Percentiles rank a stretch among this genome's conserved stretches.
These are phyloP conservation scores for Gorsachius magnificus DNA, from an alignment of 2,797 vertebrate species.

Conservation along the genomic window DNA sequence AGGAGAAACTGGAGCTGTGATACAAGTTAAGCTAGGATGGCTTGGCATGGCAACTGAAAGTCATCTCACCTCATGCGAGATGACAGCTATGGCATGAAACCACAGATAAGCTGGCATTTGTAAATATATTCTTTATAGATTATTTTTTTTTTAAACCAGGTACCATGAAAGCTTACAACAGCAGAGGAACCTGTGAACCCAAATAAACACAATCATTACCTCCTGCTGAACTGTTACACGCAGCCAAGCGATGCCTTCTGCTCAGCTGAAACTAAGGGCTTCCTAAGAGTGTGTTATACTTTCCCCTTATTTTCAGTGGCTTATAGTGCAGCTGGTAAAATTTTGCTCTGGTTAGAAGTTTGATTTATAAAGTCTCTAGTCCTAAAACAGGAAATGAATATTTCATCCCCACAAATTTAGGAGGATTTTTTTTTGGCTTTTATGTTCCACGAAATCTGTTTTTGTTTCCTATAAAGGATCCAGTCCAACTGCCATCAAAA, in stretches of 20 bases:
- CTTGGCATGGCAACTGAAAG: conserved; percentile 45
- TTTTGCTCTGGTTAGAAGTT: conserved; percentile 43
- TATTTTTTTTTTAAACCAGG: conserved; percentile 29
- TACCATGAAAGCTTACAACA: conserved; percentile 48
- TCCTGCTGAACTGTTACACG: background rate
- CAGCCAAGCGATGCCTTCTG: conserved; percentile 31
- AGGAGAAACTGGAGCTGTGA: conserved; percentile 37
- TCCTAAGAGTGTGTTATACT: conserved; percentile 15
- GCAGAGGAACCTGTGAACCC: conserved; percentile 5
- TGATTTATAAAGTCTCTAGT: conserved; percentile 65
- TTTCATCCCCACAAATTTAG: conserved; percentile 57
- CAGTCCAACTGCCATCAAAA: conserved; percentile 16
- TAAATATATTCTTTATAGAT: conserved; percentile 55
- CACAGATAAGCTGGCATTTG: conserved; percentile 55
- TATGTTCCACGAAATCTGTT: conserved; percentile 43
- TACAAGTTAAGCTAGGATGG: conserved; percentile 3
- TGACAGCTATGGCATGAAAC: conserved; percentile 66
- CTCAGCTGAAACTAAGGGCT: conserved; percentile 17
- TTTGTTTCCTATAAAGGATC: conserved; percentile 43
- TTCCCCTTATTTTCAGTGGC: conserved; percentile 16
- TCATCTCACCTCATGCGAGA: conserved; percentile 58
- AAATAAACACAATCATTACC: conserved; percentile 17
- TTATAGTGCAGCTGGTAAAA: conserved; percentile 62
- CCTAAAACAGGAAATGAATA: conserved; percentile 61
- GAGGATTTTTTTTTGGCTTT: conserved; percentile 43